Base-by-base conservation (phyloP, 2,113 vertebrate species). In the Poicephalus meyeri region DNA sequence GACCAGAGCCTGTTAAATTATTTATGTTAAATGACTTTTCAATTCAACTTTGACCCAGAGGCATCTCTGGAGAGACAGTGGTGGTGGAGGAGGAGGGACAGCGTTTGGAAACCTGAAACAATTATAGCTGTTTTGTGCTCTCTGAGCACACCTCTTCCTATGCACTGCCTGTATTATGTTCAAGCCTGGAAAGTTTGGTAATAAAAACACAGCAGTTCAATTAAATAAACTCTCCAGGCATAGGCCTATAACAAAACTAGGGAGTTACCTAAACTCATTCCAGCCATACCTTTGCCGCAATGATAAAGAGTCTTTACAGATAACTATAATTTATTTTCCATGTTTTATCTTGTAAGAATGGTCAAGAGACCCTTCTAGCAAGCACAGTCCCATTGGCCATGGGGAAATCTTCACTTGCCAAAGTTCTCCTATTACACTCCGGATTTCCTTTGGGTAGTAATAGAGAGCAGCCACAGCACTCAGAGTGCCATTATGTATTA, bases 1-100 rank as follows among this genome's bases (percentile, higher is more conserved):
- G 68, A 84, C 61, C 18, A 17, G 94, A 76, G 72, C 61, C 74
- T 90, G 70, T 18, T 82, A 77, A 60, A 92, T 64, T 52, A 74
- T 85, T 96, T 91, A 82, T 6, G 5, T 79, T 94, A 95, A 61
- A 96, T 86, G 49, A 83, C 65, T 97, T 97, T 97, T 97, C 94
- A 77, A 71, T 91, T 95, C 94, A 92, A 47, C 78, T 80, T 89
- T 16, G 18, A 92, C 44, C 84, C 74, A 85, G 61, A 94, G 77
- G 49, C 76, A 87, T 63, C 66, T 93, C 73, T 87, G 70, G 81
- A 88, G 80, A 84, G 88, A 80, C 37, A 42, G 60, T 15, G 7
- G 72, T 29, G 49, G 70, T 55, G 47, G 56, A 85, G 63, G 31
- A 82, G 79, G 68, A 94, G 41, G 58, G 79, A 79, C 86, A 93